phyloP scores from a whole-genome alignment of 2,113 vertebrate species.

The Rhinopomastus cyanomelas region DNA sequence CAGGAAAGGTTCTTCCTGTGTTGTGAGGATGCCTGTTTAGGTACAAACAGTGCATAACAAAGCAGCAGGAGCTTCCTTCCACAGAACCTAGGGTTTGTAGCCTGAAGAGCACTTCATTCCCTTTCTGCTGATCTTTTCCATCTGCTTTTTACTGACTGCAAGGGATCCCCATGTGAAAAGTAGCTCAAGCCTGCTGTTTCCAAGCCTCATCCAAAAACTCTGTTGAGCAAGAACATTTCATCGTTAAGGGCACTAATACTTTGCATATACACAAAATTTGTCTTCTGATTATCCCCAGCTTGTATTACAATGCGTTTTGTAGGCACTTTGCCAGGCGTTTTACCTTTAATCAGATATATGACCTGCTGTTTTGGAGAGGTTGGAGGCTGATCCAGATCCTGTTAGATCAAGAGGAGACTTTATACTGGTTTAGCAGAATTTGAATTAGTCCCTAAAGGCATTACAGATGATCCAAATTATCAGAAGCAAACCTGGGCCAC shows the following conservation, averaged over 20 bases:
- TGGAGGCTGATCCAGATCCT: conserved; percentile 24
- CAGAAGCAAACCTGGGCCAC: conserved; percentile 5
- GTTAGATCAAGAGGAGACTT: neutral
- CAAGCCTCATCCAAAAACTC: conserved; percentile 31
- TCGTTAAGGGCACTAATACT: conserved; percentile 42
- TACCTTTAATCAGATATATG: conserved; percentile 47
- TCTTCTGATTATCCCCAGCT: conserved; percentile 46
- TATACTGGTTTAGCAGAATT: conserved; percentile 28
- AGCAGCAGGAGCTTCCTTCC: neutral
- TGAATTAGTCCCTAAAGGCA: neutral
- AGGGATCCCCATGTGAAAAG: conserved; percentile 40
- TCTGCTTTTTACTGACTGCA: conserved; percentile 54
- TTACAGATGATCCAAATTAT: conserved; percentile 52
- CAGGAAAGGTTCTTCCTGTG: neutral
- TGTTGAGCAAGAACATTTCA: conserved; percentile 15
- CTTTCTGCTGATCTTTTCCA: conserved; percentile 40
- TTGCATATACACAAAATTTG: conserved; percentile 55
- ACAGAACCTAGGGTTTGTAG: neutral
- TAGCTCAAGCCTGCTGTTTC: neutral
- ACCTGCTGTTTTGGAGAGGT: conserved; percentile 15
- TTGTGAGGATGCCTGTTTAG: neutral
- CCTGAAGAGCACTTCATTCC: conserved; percentile 18
- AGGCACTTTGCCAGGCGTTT: conserved; percentile 20
- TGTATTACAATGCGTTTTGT: conserved; percentile 30
- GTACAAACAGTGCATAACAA: neutral